Evolutionary conservation across 2,888 invertebrate genomes (phyloP).

Genomic region (Patella ulyssiponensis): DNA sequence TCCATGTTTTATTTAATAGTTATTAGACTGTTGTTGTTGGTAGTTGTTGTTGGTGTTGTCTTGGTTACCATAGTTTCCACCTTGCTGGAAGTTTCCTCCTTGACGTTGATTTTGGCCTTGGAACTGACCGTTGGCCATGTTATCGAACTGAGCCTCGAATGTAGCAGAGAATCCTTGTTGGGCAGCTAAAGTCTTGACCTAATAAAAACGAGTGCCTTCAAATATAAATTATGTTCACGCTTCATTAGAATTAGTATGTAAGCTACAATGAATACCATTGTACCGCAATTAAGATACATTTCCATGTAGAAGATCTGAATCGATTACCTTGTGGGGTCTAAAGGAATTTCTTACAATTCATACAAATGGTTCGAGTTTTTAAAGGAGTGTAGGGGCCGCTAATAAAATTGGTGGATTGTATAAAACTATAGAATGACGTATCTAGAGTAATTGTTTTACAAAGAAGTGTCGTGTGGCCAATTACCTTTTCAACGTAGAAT

Average conservation of each 20-base stretch:
- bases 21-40: no score
- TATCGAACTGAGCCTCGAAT: background rate
- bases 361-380: background rate
- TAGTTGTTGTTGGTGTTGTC: no score
- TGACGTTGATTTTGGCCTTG: no score
- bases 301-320: background rate
- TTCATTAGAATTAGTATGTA: background rate
- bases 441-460: no score
- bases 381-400: background rate
- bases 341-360: background rate
- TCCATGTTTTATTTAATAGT: no score
- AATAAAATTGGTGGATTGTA: background rate
- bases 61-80: no score
- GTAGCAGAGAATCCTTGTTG: background rate
- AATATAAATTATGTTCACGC: background rate
- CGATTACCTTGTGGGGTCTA: background rate
- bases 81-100: no score
- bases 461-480: no score
- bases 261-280: no score
- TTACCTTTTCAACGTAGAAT: constrained; percentile 10
- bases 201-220: background rate
- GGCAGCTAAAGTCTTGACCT: background rate
- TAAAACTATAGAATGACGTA: no score
- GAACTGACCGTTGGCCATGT: background rate
- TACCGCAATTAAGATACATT: background rate